These are phyloP conservation scores for Mastacembelus armatus DNA, from an alignment of 2,797 vertebrate species.

Conservation along the genomic window DNA sequence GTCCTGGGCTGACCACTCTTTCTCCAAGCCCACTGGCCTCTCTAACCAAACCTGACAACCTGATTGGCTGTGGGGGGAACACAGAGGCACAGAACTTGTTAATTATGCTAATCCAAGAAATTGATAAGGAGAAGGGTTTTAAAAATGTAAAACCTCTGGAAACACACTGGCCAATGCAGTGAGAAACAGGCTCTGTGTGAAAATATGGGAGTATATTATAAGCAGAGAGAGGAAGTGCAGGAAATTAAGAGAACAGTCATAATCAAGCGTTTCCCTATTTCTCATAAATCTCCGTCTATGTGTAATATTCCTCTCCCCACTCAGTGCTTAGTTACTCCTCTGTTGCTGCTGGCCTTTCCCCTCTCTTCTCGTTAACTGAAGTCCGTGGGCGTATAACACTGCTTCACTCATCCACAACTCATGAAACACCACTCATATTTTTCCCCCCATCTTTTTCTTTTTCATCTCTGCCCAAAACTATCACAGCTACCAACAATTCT, in stretches of 20 bases:
- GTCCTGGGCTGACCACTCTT: conserved; percentile 42
- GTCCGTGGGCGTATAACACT: conserved; percentile 72
- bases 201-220: conserved; percentile 29
- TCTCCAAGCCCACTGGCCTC: conserved; percentile 20
- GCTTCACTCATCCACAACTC: conserved; percentile 77
- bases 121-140: conserved; percentile 64
- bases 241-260: conserved; percentile 22
- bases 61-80: conserved; percentile 42
- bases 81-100: conserved; percentile 56
- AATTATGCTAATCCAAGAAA: conserved; percentile 77
- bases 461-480: conserved; percentile 49
- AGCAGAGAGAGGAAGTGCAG: conserved; percentile 16
- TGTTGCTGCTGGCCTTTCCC: conserved; percentile 74
- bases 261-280: conserved; percentile 39
- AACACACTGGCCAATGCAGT: conserved; percentile 37
- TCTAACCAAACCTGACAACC: conserved; percentile 6
- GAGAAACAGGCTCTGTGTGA: conserved; percentile 24
- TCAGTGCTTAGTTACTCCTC: conserved; percentile 51
- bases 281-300: conserved; percentile 27
- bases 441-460: conserved; percentile 23
- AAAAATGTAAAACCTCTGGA: conserved; percentile 54
- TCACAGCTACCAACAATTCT: conserved; percentile 19
- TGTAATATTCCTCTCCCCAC: conserved; percentile 32
- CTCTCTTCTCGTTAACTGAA: conserved; percentile 72
- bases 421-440: conserved; percentile 57